A percentile compares a stretch with the other conserved stretches of the same genome.
Conservation (phyloP, 2,888 invertebrate genomes). For the Malthinus flaveolus region DNA sequence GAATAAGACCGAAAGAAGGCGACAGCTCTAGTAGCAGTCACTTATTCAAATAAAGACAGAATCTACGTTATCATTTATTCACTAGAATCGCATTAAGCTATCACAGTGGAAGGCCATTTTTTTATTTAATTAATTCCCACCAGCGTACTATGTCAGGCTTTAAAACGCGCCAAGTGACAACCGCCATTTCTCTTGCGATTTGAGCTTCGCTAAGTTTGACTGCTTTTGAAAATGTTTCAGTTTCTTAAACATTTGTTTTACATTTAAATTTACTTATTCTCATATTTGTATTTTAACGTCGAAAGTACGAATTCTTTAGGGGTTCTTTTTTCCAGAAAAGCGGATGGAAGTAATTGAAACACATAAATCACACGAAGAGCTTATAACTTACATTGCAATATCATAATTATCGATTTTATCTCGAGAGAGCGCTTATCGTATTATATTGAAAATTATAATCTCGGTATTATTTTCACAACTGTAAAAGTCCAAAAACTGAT, state of each 20-base stretch:
- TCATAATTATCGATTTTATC: conserved; percentile 17
- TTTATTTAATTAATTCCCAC: conserved; percentile 54
- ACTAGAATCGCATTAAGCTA: conserved; percentile 51
- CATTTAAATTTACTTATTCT: conserved; percentile 6
- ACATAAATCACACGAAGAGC: neutral
- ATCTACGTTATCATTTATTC: conserved; percentile 49
- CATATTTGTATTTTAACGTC: neutral
- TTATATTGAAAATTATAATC: too few species aligned
- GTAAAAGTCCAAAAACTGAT: too few species aligned
- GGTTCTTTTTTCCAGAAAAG: neutral
- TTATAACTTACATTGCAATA: conserved; percentile 15
- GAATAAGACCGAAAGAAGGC: conserved; percentile 8
- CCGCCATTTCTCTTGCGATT: conserved; percentile 49
- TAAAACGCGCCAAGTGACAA: conserved; percentile 52
- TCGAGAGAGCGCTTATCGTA: neutral
- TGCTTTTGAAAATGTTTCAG: conserved; percentile 21
- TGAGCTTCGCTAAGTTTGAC: conserved; percentile 38
- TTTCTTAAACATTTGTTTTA: conserved; percentile 3
- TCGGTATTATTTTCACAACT: too few species aligned
- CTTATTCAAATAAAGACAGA: conserved; percentile 46
- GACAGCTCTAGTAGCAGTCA: conserved; percentile 27
- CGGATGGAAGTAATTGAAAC: too few species aligned
- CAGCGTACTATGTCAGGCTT: conserved; percentile 53
- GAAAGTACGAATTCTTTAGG: neutral
- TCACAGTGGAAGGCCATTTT: conserved; percentile 47